These are phyloP conservation scores for Styela plicata DNA, from an alignment of 23 tunicate species.

Conservation along the genomic window DNA sequence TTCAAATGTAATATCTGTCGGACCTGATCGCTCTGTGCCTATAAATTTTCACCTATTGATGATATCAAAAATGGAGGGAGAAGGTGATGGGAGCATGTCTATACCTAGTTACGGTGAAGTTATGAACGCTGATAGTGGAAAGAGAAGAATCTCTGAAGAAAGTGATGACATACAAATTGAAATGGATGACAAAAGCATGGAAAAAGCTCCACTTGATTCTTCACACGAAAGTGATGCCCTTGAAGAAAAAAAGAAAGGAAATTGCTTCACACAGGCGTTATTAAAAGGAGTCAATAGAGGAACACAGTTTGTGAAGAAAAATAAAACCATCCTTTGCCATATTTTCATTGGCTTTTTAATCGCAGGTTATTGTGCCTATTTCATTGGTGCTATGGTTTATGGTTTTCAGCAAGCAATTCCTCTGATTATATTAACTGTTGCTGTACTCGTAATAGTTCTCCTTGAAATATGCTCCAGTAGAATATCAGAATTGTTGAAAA, in stretches of 20 bases:
- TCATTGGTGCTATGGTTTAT: conserved; percentile 36
- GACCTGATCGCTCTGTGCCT: too few species aligned
- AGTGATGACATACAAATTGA: neutral
- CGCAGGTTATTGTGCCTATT: conserved; percentile 36
- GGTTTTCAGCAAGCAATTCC: conserved; percentile 35
- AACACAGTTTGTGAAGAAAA: neutral
- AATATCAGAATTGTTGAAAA: neutral
- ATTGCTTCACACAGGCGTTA: neutral
- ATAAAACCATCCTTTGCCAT: neutral
- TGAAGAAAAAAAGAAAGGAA: neutral
- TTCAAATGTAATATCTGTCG: too few species aligned
- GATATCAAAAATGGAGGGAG: neutral
- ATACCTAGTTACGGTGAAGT: neutral
- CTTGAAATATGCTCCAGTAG: conserved; percentile 18
- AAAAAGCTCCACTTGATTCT: neutral
- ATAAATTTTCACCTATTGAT: too few species aligned
- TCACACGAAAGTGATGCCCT: neutral
- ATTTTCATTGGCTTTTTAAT: neutral
- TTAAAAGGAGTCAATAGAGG: neutral
- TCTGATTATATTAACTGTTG: conserved; percentile 21
- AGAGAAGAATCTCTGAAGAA: neutral
- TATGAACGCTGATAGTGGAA: neutral
- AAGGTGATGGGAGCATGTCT: neutral
- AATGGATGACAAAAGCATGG: neutral
- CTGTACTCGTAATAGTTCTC: conserved; percentile 26